phyloP scores from a whole-genome alignment of 2,888 invertebrate species.

The Aphidius colemani region DNA sequence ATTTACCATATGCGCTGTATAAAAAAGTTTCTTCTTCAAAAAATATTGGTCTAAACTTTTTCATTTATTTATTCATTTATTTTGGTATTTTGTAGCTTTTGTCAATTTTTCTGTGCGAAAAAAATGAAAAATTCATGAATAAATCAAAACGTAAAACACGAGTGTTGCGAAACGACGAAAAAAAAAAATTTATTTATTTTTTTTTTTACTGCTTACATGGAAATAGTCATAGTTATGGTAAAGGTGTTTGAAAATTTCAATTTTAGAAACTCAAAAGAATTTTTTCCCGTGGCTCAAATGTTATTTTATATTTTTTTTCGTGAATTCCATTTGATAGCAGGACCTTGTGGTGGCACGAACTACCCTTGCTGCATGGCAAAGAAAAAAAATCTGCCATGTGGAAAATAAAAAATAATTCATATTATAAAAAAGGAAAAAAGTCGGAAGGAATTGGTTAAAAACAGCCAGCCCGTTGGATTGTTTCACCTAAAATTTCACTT shows the following conservation, averaged over 20 bases:
- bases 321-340: constrained; percentile 36
- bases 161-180: too few relatives aligned
- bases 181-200: too few relatives aligned
- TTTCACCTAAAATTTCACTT: constrained; percentile 19
- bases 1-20: too few relatives aligned
- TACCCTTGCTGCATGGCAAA: constrained; percentile 1
- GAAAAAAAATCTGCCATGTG: constrained; percentile 1
- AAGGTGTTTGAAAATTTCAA: constrained; percentile 16
- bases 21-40: too few relatives aligned
- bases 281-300: constrained; percentile 27
- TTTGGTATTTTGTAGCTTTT: too few relatives aligned
- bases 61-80: too few relatives aligned
- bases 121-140: too few relatives aligned
- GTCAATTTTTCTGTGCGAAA: too few relatives aligned
- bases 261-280: constrained; percentile 23
- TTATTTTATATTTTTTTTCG: constrained; percentile 25
- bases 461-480: constrained; percentile 10
- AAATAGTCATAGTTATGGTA: constrained; percentile 12
- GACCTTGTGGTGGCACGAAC: constrained; percentile 19
- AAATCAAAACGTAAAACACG: too few relatives aligned
- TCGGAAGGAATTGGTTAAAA: constrained; percentile 23
- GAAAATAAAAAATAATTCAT: background rate
- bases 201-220: too few relatives aligned
- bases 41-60: too few relatives aligned
- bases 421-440: constrained; percentile 9